Base-by-base conservation (phyloP, 2,797 vertebrate species). In the Chloroceryle inda region DNA sequence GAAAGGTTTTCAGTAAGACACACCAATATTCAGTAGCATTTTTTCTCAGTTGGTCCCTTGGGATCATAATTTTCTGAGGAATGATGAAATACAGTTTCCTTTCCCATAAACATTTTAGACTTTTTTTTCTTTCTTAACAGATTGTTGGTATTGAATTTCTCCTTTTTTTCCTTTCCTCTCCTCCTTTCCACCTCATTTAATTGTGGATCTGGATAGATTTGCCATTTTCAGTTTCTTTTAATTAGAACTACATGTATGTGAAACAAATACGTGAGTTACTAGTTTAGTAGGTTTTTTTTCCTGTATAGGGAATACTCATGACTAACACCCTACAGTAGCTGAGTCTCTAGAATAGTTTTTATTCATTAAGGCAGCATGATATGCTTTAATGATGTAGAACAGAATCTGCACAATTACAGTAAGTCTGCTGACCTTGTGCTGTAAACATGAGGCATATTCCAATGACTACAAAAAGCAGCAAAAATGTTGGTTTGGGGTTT, bases 31-130 rank as follows among this genome's bases (percentile, higher is more conserved):
- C 56, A 50, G 50, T 17, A 59, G 18, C 69, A 67, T 38, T 89
- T 85, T 91, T 88, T 75, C 67, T 87, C 64, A 53, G 52, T 78
- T 76, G 40, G 92, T 85, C 74, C 56, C 77, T 93, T 2, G 1
- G 79, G 66, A 83, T 92, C 85, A 81, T 80, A 73, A 84, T 95
- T 95, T 95, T 92, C 84, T 89, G 67, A 86, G 59, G 77, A 91
- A 86, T 74, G 63, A 66, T 1, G 5, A 95, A 96, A 94, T 89
- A 56, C 23, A 58, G 33, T 87, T 94, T 92, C 26, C 23, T 87
- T 87, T 87, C 59, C 22, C 62, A 85, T 67, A 90, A 96, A 95
- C 19, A 88, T 72, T 81, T 88, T 62, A 68, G 63, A 33, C 1
- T 38, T 69, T 38, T 69, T 76, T 79, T 83, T 4, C 19, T 86